These are phyloP conservation scores for Habrosyne pyritoides DNA, from an alignment of 2,888 invertebrate genomes.

Conservation along the genomic window DNA sequence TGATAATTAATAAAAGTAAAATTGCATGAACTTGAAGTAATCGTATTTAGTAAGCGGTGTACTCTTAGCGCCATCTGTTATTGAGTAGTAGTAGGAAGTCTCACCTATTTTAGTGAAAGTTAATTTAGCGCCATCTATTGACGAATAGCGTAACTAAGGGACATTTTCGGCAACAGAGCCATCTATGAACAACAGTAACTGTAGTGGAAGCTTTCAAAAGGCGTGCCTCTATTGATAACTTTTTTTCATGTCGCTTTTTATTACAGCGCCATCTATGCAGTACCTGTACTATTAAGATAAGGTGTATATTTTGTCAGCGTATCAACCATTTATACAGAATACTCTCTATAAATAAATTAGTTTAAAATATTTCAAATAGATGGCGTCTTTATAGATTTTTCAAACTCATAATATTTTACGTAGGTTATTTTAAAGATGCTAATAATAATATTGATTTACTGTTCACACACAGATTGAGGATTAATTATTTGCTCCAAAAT, in stretches of 20 bases:
- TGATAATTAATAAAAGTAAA: too few species aligned
- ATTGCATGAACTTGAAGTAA: not conserved
- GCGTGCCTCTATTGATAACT: slow-evolving; percentile 14
- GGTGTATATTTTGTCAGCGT: not conserved
- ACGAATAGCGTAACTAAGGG: not conserved
- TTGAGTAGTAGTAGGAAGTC: not conserved
- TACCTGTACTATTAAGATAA: not conserved
- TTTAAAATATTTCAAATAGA: not conserved
- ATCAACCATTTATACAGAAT: not conserved
- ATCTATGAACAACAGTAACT: not conserved
- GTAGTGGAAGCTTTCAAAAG: not conserved
- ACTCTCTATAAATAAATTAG: too few species aligned
- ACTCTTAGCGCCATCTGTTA: not conserved
- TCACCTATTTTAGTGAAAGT: not conserved
- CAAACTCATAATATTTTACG: too few species aligned
- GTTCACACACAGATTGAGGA: too few species aligned
- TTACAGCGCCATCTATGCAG: not conserved
- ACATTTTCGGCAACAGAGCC: not conserved
- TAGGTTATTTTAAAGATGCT: too few species aligned
- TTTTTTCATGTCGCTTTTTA: not conserved
- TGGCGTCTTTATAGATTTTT: not conserved
- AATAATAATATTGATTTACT: too few species aligned
- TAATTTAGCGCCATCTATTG: not conserved
- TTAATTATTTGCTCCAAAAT: too few species aligned
- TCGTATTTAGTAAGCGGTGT: too few species aligned